Evolutionary conservation across 2,113 vertebrate species (phyloP).

Genomic region (Ramphastos sulfuratus): DNA sequence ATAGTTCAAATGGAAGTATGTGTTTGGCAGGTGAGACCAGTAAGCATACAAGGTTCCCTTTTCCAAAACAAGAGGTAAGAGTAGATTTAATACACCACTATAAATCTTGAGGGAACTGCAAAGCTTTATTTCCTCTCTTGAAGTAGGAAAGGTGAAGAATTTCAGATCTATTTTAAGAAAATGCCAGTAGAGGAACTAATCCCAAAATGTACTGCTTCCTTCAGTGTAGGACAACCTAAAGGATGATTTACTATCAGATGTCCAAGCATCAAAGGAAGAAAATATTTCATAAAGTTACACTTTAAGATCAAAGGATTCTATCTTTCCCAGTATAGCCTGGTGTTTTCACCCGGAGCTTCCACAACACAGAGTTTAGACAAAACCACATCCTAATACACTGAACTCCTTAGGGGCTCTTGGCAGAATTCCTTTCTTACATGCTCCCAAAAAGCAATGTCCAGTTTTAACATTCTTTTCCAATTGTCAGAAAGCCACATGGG

Average conservation of each 20-base stretch:
- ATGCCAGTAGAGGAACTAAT: not conserved
- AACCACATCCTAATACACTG: not conserved
- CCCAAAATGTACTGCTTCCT: not conserved
- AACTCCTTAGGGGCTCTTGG: fast-evolving
- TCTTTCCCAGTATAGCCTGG: not conserved
- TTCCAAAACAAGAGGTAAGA: not conserved
- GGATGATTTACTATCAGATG: fast-evolving
- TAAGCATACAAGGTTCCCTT: not conserved
- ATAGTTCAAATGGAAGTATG: not conserved
- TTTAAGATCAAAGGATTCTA: not conserved
- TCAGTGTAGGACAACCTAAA: fast-evolving
- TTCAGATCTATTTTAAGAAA: not conserved
- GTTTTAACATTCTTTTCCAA: not conserved
- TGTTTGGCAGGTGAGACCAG: not conserved
- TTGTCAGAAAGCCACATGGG: not conserved
- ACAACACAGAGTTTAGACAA: not conserved
- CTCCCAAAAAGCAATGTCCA: not conserved
- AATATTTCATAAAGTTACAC: not conserved
- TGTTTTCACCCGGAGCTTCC: not conserved
- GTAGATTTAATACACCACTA: not conserved
- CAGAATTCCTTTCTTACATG: not conserved
- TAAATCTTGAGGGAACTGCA: not conserved
- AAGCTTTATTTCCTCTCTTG: not conserved
- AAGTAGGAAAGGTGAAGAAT: not conserved
- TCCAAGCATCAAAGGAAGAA: not conserved